These are phyloP conservation scores for Hymenochirus boettgeri DNA, from an alignment of 2,113 vertebrate species.

Conservation along the genomic window DNA sequence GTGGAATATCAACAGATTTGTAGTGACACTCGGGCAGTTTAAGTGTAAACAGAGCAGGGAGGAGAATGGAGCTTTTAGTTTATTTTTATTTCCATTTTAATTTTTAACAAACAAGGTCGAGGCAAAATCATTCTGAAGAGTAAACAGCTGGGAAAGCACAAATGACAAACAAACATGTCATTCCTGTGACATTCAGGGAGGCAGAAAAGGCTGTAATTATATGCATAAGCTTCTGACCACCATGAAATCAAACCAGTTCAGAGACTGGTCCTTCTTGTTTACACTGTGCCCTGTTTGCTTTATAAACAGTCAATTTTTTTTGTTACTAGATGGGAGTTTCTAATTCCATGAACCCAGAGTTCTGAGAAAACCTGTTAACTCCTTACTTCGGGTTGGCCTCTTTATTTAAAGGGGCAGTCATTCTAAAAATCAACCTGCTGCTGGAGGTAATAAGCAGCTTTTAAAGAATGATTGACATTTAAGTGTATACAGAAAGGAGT, in stretches of 20 bases:
- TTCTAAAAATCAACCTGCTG: no score
- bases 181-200: conserved; percentile 88
- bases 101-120: conserved; percentile 84
- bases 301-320: conserved; percentile 68
- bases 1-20: conserved; percentile 95
- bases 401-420: no score
- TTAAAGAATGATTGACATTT: no score
- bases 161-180: conserved; percentile 91
- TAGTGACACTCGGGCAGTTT: conserved; percentile 88
- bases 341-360: conserved; percentile 57
- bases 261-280: conserved; percentile 61
- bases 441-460: no score
- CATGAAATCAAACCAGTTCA: conserved; percentile 70
- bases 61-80: conserved; percentile 65
- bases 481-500: no score
- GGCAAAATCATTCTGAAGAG: conserved; percentile 79
- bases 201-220: conserved; percentile 78
- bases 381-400: conserved; percentile 39
- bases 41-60: conserved; percentile 85
- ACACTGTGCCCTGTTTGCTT: conserved; percentile 74
- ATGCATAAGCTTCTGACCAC: conserved; percentile 80
- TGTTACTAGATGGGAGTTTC: conserved; percentile 62
- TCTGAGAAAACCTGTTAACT: conserved; percentile 63
- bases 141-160: conserved; percentile 87
- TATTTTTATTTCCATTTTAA: no score